Conservation (phyloP, 2,113 vertebrate genomes). For the Percina caprodes region DNA sequence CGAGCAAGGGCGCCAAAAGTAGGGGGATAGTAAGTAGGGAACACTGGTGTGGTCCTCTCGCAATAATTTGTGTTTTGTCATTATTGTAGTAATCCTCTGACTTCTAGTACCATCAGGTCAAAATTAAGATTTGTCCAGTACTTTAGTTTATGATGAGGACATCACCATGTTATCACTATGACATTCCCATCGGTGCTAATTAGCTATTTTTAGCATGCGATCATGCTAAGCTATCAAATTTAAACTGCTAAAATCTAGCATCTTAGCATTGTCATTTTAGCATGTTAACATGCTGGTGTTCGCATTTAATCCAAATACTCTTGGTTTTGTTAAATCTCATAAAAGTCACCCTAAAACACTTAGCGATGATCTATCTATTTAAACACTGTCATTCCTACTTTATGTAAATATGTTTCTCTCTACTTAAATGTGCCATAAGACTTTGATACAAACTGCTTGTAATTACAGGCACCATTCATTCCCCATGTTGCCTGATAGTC, state of each 20-base stretch:
- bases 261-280: not conserved
- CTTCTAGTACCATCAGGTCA: not conserved
- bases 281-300: not conserved
- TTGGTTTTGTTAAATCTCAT: not conserved
- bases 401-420: not conserved
- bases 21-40: too few relatives aligned
- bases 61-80: too few relatives aligned
- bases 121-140: not conserved
- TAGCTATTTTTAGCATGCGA: not conserved
- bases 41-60: too few relatives aligned
- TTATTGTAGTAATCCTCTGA: too few relatives aligned
- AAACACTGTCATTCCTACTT: not conserved
- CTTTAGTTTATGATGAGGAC: not conserved
- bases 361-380: not conserved
- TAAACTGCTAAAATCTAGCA: not conserved
- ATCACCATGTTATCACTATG: too few relatives aligned
- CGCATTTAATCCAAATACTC: not conserved
- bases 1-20: too few relatives aligned
- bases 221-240: not conserved
- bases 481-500: slow-evolving; percentile 32
- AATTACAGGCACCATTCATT: slow-evolving; percentile 29
- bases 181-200: too few relatives aligned
- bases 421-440: not conserved
- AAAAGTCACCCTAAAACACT: not conserved
- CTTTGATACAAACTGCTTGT: slow-evolving; percentile 23